A percentile compares a stretch with the other conserved stretches of the same genome.
Evolutionary conservation across 2,113 vertebrate species (phyloP).

Genomic region (Eolophus roseicapilla): DNA sequence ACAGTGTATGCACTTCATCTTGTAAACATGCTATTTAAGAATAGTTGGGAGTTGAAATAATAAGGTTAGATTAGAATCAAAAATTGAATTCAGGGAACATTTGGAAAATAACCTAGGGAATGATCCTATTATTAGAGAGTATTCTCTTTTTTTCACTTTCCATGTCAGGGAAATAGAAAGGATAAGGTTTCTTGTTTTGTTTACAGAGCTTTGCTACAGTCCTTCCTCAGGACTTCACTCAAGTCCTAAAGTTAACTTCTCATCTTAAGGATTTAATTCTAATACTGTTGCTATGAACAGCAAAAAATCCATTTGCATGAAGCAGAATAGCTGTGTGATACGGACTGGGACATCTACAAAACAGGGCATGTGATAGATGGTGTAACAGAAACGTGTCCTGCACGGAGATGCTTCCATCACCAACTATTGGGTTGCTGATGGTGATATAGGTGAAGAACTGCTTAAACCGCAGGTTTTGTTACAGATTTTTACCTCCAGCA

Average conservation of each 20-base stretch:
- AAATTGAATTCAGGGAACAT: not conserved
- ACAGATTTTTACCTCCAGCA: not conserved
- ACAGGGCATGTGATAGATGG: accelerated
- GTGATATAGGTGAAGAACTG: not conserved
- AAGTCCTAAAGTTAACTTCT: not conserved
- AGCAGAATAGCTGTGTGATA: not conserved
- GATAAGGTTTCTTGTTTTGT: not conserved
- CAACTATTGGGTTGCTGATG: not conserved
- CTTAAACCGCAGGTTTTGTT: not conserved
- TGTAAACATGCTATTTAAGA: conserved; percentile 23
- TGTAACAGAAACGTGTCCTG: not conserved
- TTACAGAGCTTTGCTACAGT: not conserved
- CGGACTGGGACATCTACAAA: not conserved
- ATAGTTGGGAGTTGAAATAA: not conserved
- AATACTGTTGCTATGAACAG: not conserved
- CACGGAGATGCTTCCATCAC: not conserved
- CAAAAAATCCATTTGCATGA: not conserved
- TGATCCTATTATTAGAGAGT: not conserved
- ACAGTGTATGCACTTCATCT: not conserved
- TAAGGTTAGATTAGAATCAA: not conserved
- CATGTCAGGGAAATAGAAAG: not conserved
- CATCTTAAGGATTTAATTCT: not conserved
- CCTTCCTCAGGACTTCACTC: not conserved
- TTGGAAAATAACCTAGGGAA: not conserved
- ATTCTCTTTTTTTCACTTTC: not conserved